Percentiles rank a stretch among this genome's conserved stretches.
phyloP scores from a whole-genome alignment of 2,113 vertebrate species.

The Apaloderma vittatum region DNA sequence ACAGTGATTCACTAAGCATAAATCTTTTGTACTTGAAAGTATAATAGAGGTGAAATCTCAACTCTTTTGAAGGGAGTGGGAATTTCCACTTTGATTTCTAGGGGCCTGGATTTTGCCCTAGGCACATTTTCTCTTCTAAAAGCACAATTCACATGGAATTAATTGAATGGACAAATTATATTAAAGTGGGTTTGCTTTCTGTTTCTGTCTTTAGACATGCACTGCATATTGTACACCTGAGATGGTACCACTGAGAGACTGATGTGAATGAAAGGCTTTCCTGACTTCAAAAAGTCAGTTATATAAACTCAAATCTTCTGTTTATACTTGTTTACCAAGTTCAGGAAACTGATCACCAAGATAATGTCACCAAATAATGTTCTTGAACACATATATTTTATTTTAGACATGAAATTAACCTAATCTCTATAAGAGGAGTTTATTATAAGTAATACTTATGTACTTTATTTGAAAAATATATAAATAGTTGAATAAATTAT shows the following conservation, averaged over 20 bases:
- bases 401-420: not conserved
- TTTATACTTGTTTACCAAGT: not conserved
- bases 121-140: not conserved
- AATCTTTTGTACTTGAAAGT: not conserved
- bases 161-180: not conserved
- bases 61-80: not conserved
- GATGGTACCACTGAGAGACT: not conserved
- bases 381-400: not conserved
- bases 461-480: not conserved
- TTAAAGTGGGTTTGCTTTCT: not conserved
- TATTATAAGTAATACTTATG: not conserved
- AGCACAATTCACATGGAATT: not conserved
- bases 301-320: not conserved
- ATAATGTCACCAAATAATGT: not conserved
- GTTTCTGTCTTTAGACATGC: not conserved
- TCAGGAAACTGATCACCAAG: not conserved
- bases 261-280: not conserved
- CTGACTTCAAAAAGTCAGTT: not conserved
- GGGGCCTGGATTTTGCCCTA: not conserved
- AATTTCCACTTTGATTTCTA: conserved; percentile 1
- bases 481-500: not conserved
- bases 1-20: not conserved
- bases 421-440: not conserved
- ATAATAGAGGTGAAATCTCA: not conserved
- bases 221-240: not conserved